Base-by-base conservation (phyloP, 2,797 vertebrate genomes). In the Artibeus lituratus region DNA sequence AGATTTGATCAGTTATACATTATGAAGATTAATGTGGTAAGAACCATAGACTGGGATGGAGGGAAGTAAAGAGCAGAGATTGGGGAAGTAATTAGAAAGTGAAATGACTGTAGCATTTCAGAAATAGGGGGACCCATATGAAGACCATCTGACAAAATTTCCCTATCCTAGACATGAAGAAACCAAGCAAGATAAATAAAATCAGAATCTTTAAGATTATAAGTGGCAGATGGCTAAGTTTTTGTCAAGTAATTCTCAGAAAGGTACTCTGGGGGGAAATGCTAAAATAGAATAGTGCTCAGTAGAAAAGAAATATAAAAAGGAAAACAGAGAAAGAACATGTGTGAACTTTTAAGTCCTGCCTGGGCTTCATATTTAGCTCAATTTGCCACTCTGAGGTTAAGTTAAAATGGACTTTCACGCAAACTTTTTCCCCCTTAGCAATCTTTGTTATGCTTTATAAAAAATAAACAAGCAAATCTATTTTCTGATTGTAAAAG, bases 231-330 rank as follows among this genome's bases (percentile, higher is more conserved):
- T 29, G 59, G 82, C 21, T 94, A 73, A 39, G 51, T 94, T 94
- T 91, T 90, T 91, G 74, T 83, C 29, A 92, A 96, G 29, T 82
- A 42, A 62, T 87, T 95, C 37, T 87, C 69, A 81, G 21, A 49
- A 88, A 88, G 53, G 32, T 69, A 29, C 22, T 77, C 59, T 18
- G 32, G 49, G 14, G 9, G 10, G 15, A 93, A 96, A 93, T 59
- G 15, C 19, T 90, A 62, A 91, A 82, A 32, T 15, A 39, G 44
- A 70, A 29, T 47, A 77, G 55, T 73, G 74, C 18, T 90, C 37
- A 59, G 59, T 42, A 80, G 72, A 91, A 86, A 37, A 78, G 44
- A 94, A 85, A 84, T 39, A 16, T 39, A 76, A 53, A 74, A 77
- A 82, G 82, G 3, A 90, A 69, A 67, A 73, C 37, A 82, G 8